Evolutionary conservation across 2,797 vertebrate species (phyloP), one percentile per base, ranked within the genome.

Genomic region (Coreius guichenoti): DNA sequence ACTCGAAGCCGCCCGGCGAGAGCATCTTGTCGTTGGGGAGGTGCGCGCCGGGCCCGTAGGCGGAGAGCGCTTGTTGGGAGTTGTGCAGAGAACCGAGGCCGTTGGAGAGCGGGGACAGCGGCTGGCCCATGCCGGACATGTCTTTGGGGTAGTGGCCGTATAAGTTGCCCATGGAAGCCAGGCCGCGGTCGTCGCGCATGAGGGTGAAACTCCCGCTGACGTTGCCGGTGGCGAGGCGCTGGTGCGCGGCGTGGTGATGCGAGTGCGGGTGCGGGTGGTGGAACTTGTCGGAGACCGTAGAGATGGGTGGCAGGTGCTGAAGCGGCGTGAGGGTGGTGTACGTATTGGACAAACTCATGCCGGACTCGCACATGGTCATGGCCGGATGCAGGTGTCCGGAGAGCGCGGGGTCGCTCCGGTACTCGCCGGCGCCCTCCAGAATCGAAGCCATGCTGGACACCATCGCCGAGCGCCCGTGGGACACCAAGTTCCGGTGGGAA

Each of bases 71-170:
- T 93, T 97, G 97, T 90, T 96, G 96, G 83, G 96, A 95, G 94
- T 96, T 97, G 95, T 98, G 97, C 90, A 98, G 95, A 81, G 96
- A 95, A 11, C 97, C 95, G 83, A 99, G 95, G 61, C 98, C 96
- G 93, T 96, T 97, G 91, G 97, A 96, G 49, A 99, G 94, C 26
- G 97, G 97, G 11, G 97, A 98, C 4, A 99, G 95, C 33, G 97
- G 96, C 72, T 97, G 97, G n/a, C 97, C 97, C 97, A 98, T 97
- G 5, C 96, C 93, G n/a, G 96, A 94, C 96, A 98, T 97, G 92
- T 99, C 98, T 92, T 99, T 99, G 87, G 97, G 96, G 86, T 99
- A 99, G 93, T 98, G 97, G 89, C 96, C 94, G 92, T 99, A 99
- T 74, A 99, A 93, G 86, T 97, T 98, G 86, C 97, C 95, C 96